Base-by-base conservation (phyloP, 2,113 vertebrate species). In the Albula glossodonta region DNA sequence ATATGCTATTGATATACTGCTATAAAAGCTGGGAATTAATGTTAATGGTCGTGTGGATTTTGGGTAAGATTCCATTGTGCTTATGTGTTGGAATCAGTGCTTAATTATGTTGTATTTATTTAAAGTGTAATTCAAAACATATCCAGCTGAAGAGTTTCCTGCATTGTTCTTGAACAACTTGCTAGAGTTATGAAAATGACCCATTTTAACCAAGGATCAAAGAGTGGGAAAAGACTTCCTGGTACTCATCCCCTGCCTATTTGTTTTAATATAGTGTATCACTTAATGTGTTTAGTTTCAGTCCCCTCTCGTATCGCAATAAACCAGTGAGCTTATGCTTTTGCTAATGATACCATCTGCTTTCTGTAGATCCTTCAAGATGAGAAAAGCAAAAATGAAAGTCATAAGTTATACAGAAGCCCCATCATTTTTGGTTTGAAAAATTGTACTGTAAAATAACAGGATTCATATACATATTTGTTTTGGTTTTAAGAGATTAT, bases 351-450 rank as follows among this genome's bases (percentile, higher is more conserved):
- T 8, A 74, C 70, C 25, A 19, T n/a, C 70, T 31, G n/a, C 70
- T 74, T n/a, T 74, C 31, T 74, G 22, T 74, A 19, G 2, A 66
- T 66, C 60, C 22, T 22, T 4, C n/a, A 4, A 74, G 70, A 31
- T 25, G 70, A 31, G n/a, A n/a, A 10, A 74, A 74, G 70, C 3
- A 70, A n/a, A 31, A 31, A 25, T 74, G 4, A 7, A 74, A 25
- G 1, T 2, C 17, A 70, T 70, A 70, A n/a, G 63, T 19, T 63
- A 19, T 74, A 74, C 6, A 74, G 2, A 7, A 56, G 53, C 17
- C 70, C 70, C 70, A 74, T 74, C 70, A 74, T 74, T 74, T 74
- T 74, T 31, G 70, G 70, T 74, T 74, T 66, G 19, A 66, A 22
- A 22, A 31, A n/a, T 74, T 74, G 19, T 74, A 66, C 57, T 12